These are phyloP conservation scores for Spilosoma lubricipeda DNA, from an alignment of 2,888 invertebrate species.

Conservation along the genomic window DNA sequence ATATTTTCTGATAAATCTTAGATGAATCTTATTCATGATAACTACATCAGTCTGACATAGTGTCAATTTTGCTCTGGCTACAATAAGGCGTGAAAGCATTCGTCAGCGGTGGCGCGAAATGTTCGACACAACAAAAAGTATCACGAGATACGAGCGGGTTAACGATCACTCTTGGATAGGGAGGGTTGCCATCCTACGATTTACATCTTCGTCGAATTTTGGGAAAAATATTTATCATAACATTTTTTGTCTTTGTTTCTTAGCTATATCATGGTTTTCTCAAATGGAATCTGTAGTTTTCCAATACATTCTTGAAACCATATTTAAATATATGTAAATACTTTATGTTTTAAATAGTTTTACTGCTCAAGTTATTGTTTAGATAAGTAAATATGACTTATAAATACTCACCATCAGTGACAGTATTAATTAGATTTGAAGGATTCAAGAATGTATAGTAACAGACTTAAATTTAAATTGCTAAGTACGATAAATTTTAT, in stretches of 20 bases:
- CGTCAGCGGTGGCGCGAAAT: slow-evolving; percentile 45
- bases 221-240: neutral
- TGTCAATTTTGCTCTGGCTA: slow-evolving; percentile 36
- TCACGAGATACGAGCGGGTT: slow-evolving; percentile 32
- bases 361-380: too few relatives aligned
- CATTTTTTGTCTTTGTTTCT: neutral
- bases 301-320: neutral
- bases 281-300: neutral
- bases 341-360: too few relatives aligned
- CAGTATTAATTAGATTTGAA: neutral
- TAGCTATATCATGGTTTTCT: neutral
- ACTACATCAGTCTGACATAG: slow-evolving; percentile 20
- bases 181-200: slow-evolving; percentile 26
- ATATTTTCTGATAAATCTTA: slow-evolving; percentile 26
- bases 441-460: neutral
- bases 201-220: slow-evolving; percentile 4
- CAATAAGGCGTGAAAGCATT: slow-evolving; percentile 42
- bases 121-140: slow-evolving; percentile 32
- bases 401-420: neutral
- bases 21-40: slow-evolving; percentile 36
- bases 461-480: neutral
- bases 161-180: slow-evolving; percentile 23
- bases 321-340: neutral
- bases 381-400: too few relatives aligned
- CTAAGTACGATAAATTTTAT: neutral